phyloP scores from a whole-genome alignment of 2,888 invertebrate species.

The Crepidodera aurea region DNA sequence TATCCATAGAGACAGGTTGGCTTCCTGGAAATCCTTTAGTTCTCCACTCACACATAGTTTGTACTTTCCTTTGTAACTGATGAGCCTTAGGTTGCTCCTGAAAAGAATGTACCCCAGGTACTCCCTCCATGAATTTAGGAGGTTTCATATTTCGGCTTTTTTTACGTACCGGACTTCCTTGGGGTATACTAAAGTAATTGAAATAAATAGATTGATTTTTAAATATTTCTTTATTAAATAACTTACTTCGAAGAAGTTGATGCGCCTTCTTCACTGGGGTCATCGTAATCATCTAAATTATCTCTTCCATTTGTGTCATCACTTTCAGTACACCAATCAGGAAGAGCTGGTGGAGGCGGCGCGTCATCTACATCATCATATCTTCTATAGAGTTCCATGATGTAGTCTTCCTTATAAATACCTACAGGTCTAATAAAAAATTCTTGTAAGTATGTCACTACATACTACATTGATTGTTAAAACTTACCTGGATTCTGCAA shows the following conservation, averaged over 20 bases:
- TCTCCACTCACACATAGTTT: conserved; percentile 83
- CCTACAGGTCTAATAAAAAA: conserved; percentile 89
- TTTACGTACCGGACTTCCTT: background rate
- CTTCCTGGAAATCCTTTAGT: conserved; percentile 90
- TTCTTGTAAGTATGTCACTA: too few species aligned
- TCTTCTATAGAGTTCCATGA: conserved; percentile 83
- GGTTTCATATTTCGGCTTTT: conserved; percentile 10
- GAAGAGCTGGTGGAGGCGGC: conserved; percentile 77
- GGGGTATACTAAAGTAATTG: too few species aligned
- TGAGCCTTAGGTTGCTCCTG: conserved; percentile 66
- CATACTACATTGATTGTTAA: too few species aligned
- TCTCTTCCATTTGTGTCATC: conserved; percentile 49
- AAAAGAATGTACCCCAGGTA: conserved; percentile 79
- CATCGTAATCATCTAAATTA: conserved; percentile 40
- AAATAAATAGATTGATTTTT: too few species aligned
- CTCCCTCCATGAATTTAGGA: conserved; percentile 84
- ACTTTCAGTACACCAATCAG: conserved; percentile 84
- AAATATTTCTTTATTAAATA: background rate
- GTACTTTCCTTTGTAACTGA: conserved; percentile 76
- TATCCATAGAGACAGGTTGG: conserved; percentile 97
- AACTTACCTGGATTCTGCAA: conserved; percentile 71
- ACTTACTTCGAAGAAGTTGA: conserved; percentile 45
- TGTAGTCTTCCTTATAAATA: conserved; percentile 97
- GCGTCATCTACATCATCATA: conserved; percentile 79
- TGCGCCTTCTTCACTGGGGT: conserved; percentile 34